These are phyloP conservation scores for Didymodactylos carnosus DNA, from an alignment of 2,888 invertebrate genomes.

Conservation along the genomic window DNA sequence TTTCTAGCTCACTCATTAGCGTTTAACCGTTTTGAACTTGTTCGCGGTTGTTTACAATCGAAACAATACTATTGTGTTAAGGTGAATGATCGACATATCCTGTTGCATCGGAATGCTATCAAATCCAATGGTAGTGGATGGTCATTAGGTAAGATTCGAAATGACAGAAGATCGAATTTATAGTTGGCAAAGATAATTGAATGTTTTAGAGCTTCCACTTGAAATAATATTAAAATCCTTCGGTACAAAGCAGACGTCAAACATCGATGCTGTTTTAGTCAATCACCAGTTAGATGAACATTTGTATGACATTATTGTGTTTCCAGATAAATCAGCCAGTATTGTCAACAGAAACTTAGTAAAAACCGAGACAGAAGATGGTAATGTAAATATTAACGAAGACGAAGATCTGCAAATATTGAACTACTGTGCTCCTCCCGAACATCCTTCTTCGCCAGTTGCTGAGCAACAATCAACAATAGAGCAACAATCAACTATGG, in stretches of 20 bases:
- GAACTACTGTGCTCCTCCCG: too few relatives aligned
- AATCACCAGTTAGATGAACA: neutral
- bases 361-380: too few relatives aligned
- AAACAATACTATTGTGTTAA: neutral
- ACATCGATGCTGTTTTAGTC: neutral
- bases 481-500: too few relatives aligned
- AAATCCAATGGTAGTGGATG: neutral
- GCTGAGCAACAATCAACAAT: too few relatives aligned
- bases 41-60: neutral
- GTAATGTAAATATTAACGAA: too few relatives aligned
- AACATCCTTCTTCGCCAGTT: too few relatives aligned
- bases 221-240: neutral
- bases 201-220: neutral
- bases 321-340: neutral
- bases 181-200: neutral
- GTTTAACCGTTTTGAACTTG: neutral
- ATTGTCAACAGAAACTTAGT: too few relatives aligned
- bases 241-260: neutral
- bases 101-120: neutral
- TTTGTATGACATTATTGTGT: neutral
- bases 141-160: neutral
- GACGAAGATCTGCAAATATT: neutral
- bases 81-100: neutral
- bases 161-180: neutral
- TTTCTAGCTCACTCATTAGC: neutral